Evolutionary conservation across 2,888 invertebrate genomes (phyloP).

Genomic region (Tiliacea citrago): DNA sequence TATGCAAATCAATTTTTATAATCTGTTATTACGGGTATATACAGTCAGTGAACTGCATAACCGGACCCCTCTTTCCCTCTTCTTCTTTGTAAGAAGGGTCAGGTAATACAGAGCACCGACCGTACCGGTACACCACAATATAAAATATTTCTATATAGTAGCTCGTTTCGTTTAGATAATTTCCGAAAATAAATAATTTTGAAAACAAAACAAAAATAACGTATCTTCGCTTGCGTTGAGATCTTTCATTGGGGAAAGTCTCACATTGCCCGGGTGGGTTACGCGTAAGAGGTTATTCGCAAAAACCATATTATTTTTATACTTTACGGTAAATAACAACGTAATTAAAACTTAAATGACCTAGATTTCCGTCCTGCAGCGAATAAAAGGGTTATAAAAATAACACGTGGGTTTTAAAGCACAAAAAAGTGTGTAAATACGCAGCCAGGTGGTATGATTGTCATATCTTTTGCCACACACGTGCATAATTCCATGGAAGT

Average conservation of each 20-base stretch:
- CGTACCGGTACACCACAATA: neutral
- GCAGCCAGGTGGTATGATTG: constrained; percentile 59
- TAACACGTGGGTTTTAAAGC: constrained; percentile 45
- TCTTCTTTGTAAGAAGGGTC: no score
- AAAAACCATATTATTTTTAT: neutral
- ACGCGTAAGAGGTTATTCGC: neutral
- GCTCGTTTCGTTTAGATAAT: neutral
- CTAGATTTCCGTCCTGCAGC: constrained; percentile 19
- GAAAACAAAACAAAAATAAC: neutral
- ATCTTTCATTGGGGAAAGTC: constrained; percentile 55
- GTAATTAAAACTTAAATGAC: constrained; percentile 21
- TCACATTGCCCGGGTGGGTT: neutral
- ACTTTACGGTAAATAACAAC: neutral
- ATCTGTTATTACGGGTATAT: no score
- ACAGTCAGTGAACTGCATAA: no score
- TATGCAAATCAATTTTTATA: neutral
- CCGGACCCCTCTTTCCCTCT: no score
- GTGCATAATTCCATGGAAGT: constrained; percentile 62
- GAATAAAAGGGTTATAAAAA: constrained; percentile 40
- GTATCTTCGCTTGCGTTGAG: constrained; percentile 51
- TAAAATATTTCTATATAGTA: neutral
- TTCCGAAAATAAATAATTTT: neutral
- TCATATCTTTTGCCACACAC: constrained; percentile 57
- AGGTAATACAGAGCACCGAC: no score
- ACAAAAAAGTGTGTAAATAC: constrained; percentile 45